Evolutionary conservation across 2,888 invertebrate species (phyloP).

Genomic region (Macaria notata): DNA sequence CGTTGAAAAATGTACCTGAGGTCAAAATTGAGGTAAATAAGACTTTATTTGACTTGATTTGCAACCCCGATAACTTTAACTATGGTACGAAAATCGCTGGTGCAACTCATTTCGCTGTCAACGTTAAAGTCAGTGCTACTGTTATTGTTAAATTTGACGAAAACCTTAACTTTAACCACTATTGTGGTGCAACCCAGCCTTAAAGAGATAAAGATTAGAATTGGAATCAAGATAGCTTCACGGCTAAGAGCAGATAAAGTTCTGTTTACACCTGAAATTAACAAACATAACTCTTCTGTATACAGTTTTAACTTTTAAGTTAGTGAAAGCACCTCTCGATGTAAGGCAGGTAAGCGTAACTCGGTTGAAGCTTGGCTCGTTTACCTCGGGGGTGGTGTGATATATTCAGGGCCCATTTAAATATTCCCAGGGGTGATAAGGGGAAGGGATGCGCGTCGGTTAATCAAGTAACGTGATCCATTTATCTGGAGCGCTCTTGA

Average conservation of each 20-base stretch:
- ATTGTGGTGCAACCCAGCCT: too few relatives aligned
- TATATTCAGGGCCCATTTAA: constrained; percentile 79
- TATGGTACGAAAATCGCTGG: too few relatives aligned
- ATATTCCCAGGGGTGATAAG: constrained; percentile 80
- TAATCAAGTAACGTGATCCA: constrained; percentile 82
- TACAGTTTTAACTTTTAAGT: constrained; percentile 45
- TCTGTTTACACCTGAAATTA: not conserved
- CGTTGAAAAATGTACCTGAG: too few relatives aligned
- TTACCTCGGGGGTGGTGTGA: constrained; percentile 71
- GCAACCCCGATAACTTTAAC: too few relatives aligned
- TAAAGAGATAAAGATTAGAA: too few relatives aligned
- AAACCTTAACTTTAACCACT: too few relatives aligned
- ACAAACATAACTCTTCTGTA: constrained; percentile 26
- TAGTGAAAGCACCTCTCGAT: constrained; percentile 72
- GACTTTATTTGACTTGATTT: too few relatives aligned
- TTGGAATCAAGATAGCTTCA: too few relatives aligned
- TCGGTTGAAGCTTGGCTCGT: constrained; percentile 44
- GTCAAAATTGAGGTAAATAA: too few relatives aligned
- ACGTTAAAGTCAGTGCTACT: too few relatives aligned
- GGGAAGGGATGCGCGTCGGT: constrained; percentile 77
- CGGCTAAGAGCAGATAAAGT: constrained; percentile 12
- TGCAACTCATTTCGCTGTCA: too few relatives aligned
- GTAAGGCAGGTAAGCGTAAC: constrained; percentile 64
- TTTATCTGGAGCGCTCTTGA: constrained; percentile 80
- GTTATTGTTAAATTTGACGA: too few relatives aligned